phyloP scores from a whole-genome alignment of 1,140 invertebrate species.

The Chironomus striatipennis region DNA sequence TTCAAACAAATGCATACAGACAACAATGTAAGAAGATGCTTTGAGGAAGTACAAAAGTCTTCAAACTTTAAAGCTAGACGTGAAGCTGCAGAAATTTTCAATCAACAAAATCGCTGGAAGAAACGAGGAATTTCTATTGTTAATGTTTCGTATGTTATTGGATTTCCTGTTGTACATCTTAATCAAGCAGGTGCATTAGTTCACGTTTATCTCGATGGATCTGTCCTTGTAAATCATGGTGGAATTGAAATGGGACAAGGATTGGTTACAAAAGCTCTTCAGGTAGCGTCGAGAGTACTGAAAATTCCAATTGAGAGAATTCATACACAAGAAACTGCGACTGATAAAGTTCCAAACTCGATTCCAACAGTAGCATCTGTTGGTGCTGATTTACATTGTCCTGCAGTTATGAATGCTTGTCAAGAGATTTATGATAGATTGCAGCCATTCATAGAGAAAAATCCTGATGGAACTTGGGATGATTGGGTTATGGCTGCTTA shows the following conservation, averaged over 20 bases:
- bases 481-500: conserved; percentile 55
- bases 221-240: conserved; percentile 51
- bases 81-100: conserved; percentile 49
- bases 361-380: conserved; percentile 56
- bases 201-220: conserved; percentile 52
- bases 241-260: conserved; percentile 65
- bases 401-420: conserved; percentile 57
- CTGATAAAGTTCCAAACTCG: conserved; percentile 60
- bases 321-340: conserved; percentile 56
- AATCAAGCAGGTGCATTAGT: conserved; percentile 45
- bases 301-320: conserved; percentile 49
- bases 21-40: conserved; percentile 60
- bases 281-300: conserved; percentile 47
- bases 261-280: conserved; percentile 53
- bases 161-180: conserved; percentile 36
- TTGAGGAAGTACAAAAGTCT: conserved; percentile 55
- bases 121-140: conserved; percentile 45
- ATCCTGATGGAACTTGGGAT: conserved; percentile 51
- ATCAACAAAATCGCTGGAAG: conserved; percentile 49
- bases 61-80: conserved; percentile 49
- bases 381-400: conserved; percentile 59
- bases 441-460: conserved; percentile 44
- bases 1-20: conserved; percentile 56
- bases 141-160: conserved; percentile 43
- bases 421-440: conserved; percentile 46